These are phyloP conservation scores for Syndactyla subalaris DNA, from an alignment of 2,797 vertebrate species.

Conservation along the genomic window DNA sequence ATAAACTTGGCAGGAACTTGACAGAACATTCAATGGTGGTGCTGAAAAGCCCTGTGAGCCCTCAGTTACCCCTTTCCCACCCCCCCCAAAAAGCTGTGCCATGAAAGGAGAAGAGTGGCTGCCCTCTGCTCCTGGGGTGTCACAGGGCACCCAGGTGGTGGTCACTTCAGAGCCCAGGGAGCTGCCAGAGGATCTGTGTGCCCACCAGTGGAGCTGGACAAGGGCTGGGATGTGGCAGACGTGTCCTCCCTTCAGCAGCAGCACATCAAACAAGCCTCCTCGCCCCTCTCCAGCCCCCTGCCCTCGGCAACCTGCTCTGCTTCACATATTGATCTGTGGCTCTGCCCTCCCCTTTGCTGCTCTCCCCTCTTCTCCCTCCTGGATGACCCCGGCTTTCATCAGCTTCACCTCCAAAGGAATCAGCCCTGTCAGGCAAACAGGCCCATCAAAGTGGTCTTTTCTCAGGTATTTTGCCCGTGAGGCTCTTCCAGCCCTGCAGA, in stretches of 20 bases:
- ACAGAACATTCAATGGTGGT: not conserved
- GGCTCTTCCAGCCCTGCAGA: not conserved
- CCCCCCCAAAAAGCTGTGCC: not conserved
- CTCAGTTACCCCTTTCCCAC: not conserved
- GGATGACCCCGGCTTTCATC: not conserved
- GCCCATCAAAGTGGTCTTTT: not conserved
- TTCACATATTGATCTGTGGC: not conserved
- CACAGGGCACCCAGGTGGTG: not conserved
- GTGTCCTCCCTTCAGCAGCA: not conserved
- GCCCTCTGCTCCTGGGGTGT: not conserved
- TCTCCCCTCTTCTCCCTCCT: not conserved
- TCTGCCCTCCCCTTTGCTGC: not conserved
- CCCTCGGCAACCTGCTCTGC: not conserved
- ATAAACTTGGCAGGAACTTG: not conserved
- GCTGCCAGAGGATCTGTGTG: not conserved
- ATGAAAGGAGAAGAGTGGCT: not conserved
- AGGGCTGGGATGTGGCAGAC: not conserved
- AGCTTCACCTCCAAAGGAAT: not conserved
- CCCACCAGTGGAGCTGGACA: not conserved
- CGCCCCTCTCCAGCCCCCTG: not conserved
- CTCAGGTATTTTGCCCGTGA: not conserved
- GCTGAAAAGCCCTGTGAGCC: not conserved
- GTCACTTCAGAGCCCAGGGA: not conserved
- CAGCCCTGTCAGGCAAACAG: not conserved
- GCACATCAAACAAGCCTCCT: not conserved